Conservation (phyloP, 1,140 invertebrate genomes). For the Samia ricini region DNA sequence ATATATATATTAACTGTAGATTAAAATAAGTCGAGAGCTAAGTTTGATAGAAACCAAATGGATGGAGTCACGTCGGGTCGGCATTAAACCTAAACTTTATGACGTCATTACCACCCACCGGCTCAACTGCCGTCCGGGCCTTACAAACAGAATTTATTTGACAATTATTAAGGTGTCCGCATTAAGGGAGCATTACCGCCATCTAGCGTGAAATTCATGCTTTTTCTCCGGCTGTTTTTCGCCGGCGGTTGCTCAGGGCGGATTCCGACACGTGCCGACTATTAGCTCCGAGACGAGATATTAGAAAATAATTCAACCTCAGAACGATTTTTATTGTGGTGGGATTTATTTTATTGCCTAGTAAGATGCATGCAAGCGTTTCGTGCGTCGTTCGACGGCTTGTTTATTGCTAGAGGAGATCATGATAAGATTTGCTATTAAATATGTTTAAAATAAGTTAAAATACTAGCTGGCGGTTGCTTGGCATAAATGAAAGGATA, state of each 20-base stretch:
- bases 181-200: conserved; percentile 65
- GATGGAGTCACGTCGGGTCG: not conserved
- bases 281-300: conserved; percentile 68
- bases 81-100: conserved; percentile 41
- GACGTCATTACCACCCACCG: conserved; percentile 63
- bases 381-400: conserved; percentile 51
- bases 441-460: too few species aligned
- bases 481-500: too few species aligned
- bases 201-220: conserved; percentile 64
- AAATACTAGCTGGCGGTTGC: not conserved
- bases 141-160: conserved; percentile 69
- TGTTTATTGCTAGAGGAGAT: conserved; percentile 57
- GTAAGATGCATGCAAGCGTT: conserved; percentile 67
- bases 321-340: conserved; percentile 60
- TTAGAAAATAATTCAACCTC: conserved; percentile 76
- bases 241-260: conserved; percentile 58
- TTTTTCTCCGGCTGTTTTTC: conserved; percentile 71
- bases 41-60: not conserved
- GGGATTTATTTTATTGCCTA: conserved; percentile 73
- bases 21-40: not conserved
- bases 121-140: conserved; percentile 41
- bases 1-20: not conserved
- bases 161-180: conserved; percentile 75
- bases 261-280: conserved; percentile 71
- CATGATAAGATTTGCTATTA: not conserved